Percentiles rank a stretch among this genome's conserved stretches.
These are phyloP conservation scores for Pterobdella sp. DNA, from an alignment of 2,888 invertebrate species.

Conservation along the genomic window DNA sequence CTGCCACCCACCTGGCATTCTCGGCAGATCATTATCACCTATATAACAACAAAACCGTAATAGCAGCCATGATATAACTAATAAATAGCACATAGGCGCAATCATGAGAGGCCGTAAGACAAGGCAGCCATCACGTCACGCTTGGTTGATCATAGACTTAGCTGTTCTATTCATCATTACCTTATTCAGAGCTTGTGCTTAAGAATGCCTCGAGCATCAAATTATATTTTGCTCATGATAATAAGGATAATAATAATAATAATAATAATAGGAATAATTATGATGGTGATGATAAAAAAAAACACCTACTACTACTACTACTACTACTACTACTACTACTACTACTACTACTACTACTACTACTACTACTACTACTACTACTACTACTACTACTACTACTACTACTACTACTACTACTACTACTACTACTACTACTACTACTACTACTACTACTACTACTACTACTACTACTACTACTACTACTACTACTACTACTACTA, in stretches of 20 bases:
- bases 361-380: slow-evolving; percentile 23
- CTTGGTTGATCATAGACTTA: no score
- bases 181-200: slow-evolving; percentile 5
- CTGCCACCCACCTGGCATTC: no score
- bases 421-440: slow-evolving; percentile 23
- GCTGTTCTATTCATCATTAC: background rate
- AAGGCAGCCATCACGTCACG: no score
- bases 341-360: slow-evolving; percentile 23
- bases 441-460: slow-evolving; percentile 24
- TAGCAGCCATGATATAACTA: no score
- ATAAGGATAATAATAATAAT: background rate
- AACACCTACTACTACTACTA: slow-evolving; percentile 11
- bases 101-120: no score
- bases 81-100: no score
- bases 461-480: slow-evolving; percentile 22
- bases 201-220: background rate
- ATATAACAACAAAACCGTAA: no score
- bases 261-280: background rate
- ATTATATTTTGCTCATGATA: background rate
- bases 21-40: no score
- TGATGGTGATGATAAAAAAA: background rate
- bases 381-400: slow-evolving; percentile 23
- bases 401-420: slow-evolving; percentile 22
- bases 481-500: slow-evolving; percentile 23
- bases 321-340: slow-evolving; percentile 24